phyloP scores from a whole-genome alignment of 2,797 vertebrate species.

The Cryptoprocta ferox region DNA sequence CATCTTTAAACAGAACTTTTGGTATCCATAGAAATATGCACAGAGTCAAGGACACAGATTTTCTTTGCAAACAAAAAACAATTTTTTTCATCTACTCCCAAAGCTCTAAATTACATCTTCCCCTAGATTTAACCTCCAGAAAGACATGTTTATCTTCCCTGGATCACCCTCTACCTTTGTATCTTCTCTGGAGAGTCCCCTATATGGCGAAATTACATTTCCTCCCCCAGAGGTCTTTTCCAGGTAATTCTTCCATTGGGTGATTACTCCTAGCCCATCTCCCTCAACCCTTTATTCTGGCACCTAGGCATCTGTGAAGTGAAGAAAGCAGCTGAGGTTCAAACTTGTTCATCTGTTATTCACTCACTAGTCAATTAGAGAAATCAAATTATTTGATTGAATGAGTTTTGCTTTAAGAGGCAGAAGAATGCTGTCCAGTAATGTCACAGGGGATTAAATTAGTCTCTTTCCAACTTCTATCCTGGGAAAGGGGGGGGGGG shows the following conservation, averaged over 20 bases:
- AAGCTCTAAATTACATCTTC: not conserved
- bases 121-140: not conserved
- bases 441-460: not conserved
- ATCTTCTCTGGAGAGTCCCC: not conserved
- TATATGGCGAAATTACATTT: not conserved
- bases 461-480: slow-evolving; percentile 17
- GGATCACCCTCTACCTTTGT: not conserved
- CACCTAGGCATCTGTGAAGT: not conserved
- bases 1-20: not conserved
- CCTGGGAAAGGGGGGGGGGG: not conserved
- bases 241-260: not conserved
- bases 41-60: not conserved
- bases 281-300: not conserved
- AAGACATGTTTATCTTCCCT: not conserved
- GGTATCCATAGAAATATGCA: not conserved
- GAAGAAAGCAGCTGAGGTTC: not conserved
- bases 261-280: not conserved
- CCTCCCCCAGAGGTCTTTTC: not conserved
- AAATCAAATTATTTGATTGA: not conserved
- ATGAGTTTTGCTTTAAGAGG: not conserved
- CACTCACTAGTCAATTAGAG: not conserved
- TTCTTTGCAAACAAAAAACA: not conserved
- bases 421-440: not conserved
- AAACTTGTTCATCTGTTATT: not conserved
- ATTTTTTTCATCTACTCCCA: not conserved